phyloP scores from a whole-genome alignment of 92 coral and sea anemone species.

The Heliopora coerulea region DNA sequence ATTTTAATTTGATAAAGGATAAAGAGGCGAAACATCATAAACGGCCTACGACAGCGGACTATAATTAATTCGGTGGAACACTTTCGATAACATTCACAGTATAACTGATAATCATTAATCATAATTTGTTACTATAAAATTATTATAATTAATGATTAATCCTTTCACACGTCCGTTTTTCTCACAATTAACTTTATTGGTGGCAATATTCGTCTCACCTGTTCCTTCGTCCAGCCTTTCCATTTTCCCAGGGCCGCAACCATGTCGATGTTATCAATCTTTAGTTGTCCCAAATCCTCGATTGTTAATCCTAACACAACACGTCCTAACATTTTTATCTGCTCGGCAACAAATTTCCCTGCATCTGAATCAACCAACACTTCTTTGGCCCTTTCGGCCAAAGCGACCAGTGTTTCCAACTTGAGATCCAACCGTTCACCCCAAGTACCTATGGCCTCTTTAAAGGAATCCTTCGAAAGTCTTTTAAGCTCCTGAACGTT shows the following conservation, averaged over 20 bases:
- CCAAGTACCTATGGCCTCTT: conserved; percentile 88
- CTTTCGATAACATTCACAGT: too few relatives aligned
- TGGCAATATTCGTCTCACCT: conserved; percentile 53
- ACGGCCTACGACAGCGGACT: too few relatives aligned
- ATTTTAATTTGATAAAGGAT: too few relatives aligned
- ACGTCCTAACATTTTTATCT: conserved; percentile 82
- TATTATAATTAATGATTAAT: too few relatives aligned
- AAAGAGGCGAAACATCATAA: too few relatives aligned
- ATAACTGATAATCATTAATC: too few relatives aligned
- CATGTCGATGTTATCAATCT: conserved; percentile 74
- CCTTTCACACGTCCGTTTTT: too few relatives aligned
- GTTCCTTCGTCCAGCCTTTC: conserved; percentile 87
- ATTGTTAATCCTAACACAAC: conserved; percentile 85
- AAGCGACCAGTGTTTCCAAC: conserved; percentile 65
- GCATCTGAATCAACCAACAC: conserved; percentile 69
- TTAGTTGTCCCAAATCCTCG: conserved; percentile 82
- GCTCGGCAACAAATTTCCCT: conserved; percentile 67
- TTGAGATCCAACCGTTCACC: conserved; percentile 71
- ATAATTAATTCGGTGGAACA: too few relatives aligned
- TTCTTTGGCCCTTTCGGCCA: conserved; percentile 78
- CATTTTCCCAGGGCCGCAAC: conserved; percentile 94
- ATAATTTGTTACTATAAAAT: too few relatives aligned
- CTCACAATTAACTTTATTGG: neutral
- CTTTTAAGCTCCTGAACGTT: conserved; percentile 60
- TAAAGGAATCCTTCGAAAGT: conserved; percentile 65